Evolutionary conservation across 1,140 invertebrate species (phyloP).

Genomic region (Drosophila sp.): DNA sequence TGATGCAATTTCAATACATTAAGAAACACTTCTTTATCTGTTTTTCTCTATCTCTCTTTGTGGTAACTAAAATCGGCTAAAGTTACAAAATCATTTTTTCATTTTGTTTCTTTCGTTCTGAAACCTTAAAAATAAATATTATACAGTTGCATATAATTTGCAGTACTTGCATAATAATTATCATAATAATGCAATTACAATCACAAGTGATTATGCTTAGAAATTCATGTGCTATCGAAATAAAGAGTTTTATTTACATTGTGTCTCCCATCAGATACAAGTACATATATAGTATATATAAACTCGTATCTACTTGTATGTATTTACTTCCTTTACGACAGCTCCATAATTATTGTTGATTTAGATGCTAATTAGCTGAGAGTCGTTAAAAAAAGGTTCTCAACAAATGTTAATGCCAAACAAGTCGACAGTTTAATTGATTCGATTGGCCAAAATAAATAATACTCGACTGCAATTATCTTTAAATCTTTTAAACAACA

Average conservation of each 20-base stretch:
- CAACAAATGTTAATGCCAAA: conserved; percentile 17
- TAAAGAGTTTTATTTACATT: too few species aligned
- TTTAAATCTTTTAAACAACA: conserved; percentile 21
- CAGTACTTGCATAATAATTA: not conserved
- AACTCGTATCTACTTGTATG: not conserved
- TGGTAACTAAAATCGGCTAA: conserved; percentile 34
- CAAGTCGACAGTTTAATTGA: conserved; percentile 30
- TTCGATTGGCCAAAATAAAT: conserved; percentile 46
- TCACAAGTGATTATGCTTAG: not conserved
- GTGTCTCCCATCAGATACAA: not conserved
- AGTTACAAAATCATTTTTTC: conserved; percentile 65
- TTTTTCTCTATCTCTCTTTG: not conserved
- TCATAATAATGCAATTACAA: conserved; percentile 13
- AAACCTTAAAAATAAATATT: conserved; percentile 65
- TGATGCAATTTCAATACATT: conserved; percentile 64
- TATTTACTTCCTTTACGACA: conserved; percentile 45
- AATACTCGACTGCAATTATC: conserved; percentile 33
- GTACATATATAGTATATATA: too few species aligned
- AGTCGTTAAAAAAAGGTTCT: conserved; percentile 23
- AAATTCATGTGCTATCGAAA: not conserved
- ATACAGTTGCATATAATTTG: conserved; percentile 43
- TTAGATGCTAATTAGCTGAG: conserved; percentile 43
- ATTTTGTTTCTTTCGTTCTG: conserved; percentile 14
- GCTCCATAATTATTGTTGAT: conserved; percentile 29
- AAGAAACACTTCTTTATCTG: conserved; percentile 20